Base-by-base conservation (phyloP, 37 sponge, comb jelly and placozoan species). In the Mnemiopsis leidyi region DNA sequence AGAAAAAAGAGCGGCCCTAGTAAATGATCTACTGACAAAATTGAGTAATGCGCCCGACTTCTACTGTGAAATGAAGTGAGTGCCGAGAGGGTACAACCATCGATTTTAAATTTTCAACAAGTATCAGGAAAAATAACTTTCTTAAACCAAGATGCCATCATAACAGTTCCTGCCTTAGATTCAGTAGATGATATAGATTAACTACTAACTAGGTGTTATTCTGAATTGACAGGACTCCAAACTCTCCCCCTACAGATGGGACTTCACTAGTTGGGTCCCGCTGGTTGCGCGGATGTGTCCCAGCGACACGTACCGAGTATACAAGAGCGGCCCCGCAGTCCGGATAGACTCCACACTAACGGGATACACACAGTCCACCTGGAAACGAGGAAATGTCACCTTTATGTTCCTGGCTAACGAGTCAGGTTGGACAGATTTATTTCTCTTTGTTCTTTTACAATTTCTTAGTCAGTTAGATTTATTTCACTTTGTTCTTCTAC, bases 221-320 rank as follows among this genome's bases (percentile, higher is more conserved):
- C n/a, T n/a, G n/a, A n/a, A n/a, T n/a, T n/a, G n/a, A n/a, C n/a
- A n/a, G n/a, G n/a, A n/a, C n/a, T n/a, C n/a, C n/a, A n/a, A n/a
- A n/a, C n/a, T n/a, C n/a, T 79, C 36, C 82, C 7, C 35, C 36
- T 5, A 21, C 48, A 85, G 90, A 39, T 85, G 99, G 99, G 97
- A 99, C 76, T 96, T 99, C 92, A 94, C 96, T 32, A 98, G 97
- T 9, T 99, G 99, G 99, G 96, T 99, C 29, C 99, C 99, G 0
- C 94, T 99, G 20, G 90, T 97, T 38, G 96, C 99, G 5, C 92
- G 97, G 38, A 92, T 96, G 96, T 97, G 97, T 94, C 99, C 99
- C 61, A 99, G 96, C 93, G 99, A 99, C 76, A 97, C 97, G 31
- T 99, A 95, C 94, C 94, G 93, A 35, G 96, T 99, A 2, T 99